Conservation (phyloP, 2,797 vertebrate species). For the Acanthurus lineatus region DNA sequence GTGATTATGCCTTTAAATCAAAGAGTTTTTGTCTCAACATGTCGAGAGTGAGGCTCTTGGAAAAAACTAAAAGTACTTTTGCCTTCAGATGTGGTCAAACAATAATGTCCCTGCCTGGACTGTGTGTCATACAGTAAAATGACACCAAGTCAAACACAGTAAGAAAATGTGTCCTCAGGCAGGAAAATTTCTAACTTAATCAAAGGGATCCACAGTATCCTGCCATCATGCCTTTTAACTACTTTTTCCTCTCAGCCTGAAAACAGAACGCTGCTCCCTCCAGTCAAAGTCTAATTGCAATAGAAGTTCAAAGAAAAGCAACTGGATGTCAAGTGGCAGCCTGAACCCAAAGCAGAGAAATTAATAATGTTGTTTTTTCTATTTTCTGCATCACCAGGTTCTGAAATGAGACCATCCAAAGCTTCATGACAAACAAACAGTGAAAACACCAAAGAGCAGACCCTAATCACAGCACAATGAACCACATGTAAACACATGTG, state of each 20-base stretch:
- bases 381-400: slow-evolving; percentile 53
- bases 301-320: slow-evolving; percentile 42
- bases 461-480: slow-evolving; percentile 16
- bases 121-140: not conserved
- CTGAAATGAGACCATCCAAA: slow-evolving; percentile 54
- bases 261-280: not conserved
- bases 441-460: slow-evolving; percentile 15
- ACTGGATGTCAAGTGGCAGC: slow-evolving; percentile 39
- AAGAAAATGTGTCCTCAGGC: not conserved
- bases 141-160: not conserved
- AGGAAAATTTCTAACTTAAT: not conserved
- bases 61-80: not conserved
- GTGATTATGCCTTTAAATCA: no score
- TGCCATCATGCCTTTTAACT: not conserved
- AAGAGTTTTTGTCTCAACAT: no score
- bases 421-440: slow-evolving; percentile 33
- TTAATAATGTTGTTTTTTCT: slow-evolving; percentile 58
- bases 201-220: not conserved
- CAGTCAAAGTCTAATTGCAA: slow-evolving; percentile 29
- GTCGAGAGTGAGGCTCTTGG: no score
- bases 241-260: not conserved
- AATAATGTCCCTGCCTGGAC: not conserved
- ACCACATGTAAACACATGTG: not conserved
- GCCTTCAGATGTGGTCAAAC: not conserved
- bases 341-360: slow-evolving; percentile 48